Percentiles rank a stretch among this genome's conserved stretches.
These are phyloP conservation scores for Hystrix brachyura DNA, from an alignment of 2,113 vertebrate genomes.

Conservation along the genomic window DNA sequence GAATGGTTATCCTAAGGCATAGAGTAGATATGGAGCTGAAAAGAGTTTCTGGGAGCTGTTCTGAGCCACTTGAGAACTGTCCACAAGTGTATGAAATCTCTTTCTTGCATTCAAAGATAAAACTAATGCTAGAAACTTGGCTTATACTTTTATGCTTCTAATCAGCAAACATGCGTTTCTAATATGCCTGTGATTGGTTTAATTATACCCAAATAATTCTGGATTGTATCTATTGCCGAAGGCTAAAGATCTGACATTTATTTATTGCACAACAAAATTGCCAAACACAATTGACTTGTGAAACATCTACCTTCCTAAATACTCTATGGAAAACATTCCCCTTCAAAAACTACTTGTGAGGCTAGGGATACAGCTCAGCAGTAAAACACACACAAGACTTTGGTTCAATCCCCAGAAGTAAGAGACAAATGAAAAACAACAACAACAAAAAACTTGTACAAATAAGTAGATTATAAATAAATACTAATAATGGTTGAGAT, in stretches of 20 bases:
- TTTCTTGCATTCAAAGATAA: constrained; percentile 36
- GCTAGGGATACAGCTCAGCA: too few species aligned
- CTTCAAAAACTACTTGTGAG: not conserved
- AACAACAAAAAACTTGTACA: too few species aligned
- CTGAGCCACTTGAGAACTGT: constrained; percentile 54
- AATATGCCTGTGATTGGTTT: constrained; percentile 44
- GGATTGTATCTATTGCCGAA: constrained; percentile 64
- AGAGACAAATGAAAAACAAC: too few species aligned
- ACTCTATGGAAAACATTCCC: not conserved
- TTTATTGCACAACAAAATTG: constrained; percentile 6
- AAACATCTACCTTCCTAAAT: not conserved
- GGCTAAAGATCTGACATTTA: constrained; percentile 62
- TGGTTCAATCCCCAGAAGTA: too few species aligned
- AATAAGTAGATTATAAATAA: not conserved
- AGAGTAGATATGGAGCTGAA: not conserved
- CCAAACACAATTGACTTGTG: not conserved
- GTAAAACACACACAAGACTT: too few species aligned
- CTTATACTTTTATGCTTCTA: constrained; percentile 39
- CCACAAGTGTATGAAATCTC: not conserved
- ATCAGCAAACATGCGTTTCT: constrained; percentile 59
- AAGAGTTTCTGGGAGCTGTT: constrained; percentile 18
- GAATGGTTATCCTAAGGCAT: not conserved
- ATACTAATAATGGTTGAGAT: not conserved
- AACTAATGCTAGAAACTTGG: not conserved
- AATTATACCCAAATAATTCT: constrained; percentile 74